Percentiles rank a stretch among this genome's conserved stretches.
These are phyloP conservation scores for Rhinoderma darwinii DNA, from an alignment of 2,113 vertebrate genomes.

Conservation along the genomic window DNA sequence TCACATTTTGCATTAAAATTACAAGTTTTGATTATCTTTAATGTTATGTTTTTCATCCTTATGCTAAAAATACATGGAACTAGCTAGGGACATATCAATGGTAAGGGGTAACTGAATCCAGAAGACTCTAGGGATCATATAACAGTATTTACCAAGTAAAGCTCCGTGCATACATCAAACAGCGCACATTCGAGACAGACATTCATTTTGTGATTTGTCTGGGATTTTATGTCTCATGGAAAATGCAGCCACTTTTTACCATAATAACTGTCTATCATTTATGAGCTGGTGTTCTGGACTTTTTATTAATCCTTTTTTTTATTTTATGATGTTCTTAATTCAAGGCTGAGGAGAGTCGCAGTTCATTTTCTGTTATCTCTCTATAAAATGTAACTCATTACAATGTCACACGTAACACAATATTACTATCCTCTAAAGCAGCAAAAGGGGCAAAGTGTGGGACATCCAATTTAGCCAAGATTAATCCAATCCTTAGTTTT, in stretches of 20 bases:
- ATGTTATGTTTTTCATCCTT: background rate
- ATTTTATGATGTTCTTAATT: background rate
- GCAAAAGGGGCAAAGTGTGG: background rate
- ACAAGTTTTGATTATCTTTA: background rate
- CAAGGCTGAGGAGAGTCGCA: background rate
- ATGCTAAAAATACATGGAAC: background rate
- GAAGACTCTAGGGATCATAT: constrained; percentile 3
- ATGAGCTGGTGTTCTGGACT: background rate
- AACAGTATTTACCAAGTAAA: constrained; percentile 1
- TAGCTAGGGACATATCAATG: background rate
- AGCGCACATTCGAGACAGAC: accelerated
- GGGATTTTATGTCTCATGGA: constrained; percentile 10
- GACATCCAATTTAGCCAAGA: constrained; percentile 22
- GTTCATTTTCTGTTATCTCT: background rate
- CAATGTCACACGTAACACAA: background rate
- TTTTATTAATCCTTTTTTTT: constrained; percentile 3
- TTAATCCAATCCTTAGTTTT: constrained; percentile 28
- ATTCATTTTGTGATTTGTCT: constrained; percentile 18
- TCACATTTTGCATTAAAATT: background rate
- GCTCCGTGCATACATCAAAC: background rate
- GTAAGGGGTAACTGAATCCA: constrained; percentile 18
- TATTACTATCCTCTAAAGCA: background rate
- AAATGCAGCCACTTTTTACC: constrained; percentile 43
- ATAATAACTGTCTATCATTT: constrained; percentile 41
- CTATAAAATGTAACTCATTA: constrained; percentile 20